These are phyloP conservation scores for Resseliella maxima DNA, from an alignment of 2,888 invertebrate genomes.

Conservation along the genomic window DNA sequence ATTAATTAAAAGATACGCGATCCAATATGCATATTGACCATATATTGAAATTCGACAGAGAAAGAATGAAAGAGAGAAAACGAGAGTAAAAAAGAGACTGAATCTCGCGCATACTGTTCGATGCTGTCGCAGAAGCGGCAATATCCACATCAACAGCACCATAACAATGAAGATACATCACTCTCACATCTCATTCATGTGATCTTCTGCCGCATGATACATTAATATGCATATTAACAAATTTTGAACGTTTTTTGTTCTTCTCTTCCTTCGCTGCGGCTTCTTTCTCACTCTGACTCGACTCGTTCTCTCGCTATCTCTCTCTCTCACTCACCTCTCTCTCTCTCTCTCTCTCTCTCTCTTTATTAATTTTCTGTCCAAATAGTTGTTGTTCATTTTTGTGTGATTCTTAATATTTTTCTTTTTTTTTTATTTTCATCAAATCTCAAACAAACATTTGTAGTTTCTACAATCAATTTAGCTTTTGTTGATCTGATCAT, in stretches of 20 bases:
- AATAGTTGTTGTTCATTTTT: not conserved
- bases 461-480: not conserved
- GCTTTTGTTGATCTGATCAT: not conserved
- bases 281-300: too few species aligned
- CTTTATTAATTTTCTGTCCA: too few species aligned
- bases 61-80: not conserved
- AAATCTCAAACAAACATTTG: not conserved
- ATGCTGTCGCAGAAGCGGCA: conserved; percentile 9
- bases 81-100: not conserved
- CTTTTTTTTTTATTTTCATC: not conserved
- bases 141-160: not conserved
- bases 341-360: too few species aligned
- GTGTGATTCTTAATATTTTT: not conserved
- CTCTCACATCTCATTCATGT: not conserved
- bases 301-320: too few species aligned
- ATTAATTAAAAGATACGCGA: conserved; percentile 39
- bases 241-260: not conserved
- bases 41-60: not conserved
- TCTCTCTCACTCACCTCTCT: too few species aligned
- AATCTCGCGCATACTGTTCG: not conserved
- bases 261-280: not conserved
- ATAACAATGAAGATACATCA: conserved; percentile 9
- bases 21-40: not conserved
- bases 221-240: conserved; percentile 13
- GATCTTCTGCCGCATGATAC: not conserved